These are phyloP conservation scores for Drosophila fungiperda DNA, from an alignment of 2,888 invertebrate genomes.

Conservation along the genomic window DNA sequence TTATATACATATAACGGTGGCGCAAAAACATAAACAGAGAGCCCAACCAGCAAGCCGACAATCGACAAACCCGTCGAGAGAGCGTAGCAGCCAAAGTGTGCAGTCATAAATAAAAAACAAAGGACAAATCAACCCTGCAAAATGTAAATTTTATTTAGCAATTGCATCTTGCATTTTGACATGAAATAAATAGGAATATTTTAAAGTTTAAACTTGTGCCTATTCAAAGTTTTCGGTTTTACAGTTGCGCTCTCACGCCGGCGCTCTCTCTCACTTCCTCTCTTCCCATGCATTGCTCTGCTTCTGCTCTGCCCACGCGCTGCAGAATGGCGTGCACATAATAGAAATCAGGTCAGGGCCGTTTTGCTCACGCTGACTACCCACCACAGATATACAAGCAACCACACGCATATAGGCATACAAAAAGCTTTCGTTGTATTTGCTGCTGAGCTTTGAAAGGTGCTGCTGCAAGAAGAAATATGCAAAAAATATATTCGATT, in stretches of 20 bases:
- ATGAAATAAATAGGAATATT: neutral
- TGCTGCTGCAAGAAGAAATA: neutral
- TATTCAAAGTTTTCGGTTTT: slow-evolving; percentile 7
- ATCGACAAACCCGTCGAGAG: slow-evolving; percentile 35
- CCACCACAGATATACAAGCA: slow-evolving; percentile 28
- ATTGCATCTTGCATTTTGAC: neutral
- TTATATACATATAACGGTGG: slow-evolving; percentile 56
- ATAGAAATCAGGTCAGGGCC: slow-evolving; percentile 84
- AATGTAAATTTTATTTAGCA: neutral
- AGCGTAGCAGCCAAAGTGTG: slow-evolving; percentile 21
- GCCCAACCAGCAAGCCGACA: slow-evolving; percentile 41
- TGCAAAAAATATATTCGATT: slow-evolving; percentile 8
- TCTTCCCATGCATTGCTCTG: slow-evolving; percentile 50
- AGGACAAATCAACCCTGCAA: neutral
- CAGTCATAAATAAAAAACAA: neutral
- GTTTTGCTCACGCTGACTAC: slow-evolving; percentile 82
- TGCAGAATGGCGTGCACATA: slow-evolving; percentile 72
- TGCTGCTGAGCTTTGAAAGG: slow-evolving; percentile 39
- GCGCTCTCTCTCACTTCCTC: slow-evolving; percentile 58
- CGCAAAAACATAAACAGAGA: slow-evolving; percentile 82
- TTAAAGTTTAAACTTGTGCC: neutral
- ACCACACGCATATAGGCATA: slow-evolving; percentile 15
- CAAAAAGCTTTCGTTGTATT: slow-evolving; percentile 36
- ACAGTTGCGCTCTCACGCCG: slow-evolving; percentile 48
- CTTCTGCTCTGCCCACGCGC: slow-evolving; percentile 66